phyloP scores from a whole-genome alignment of 2,797 vertebrate genomes.

The Falco cherrug region DNA sequence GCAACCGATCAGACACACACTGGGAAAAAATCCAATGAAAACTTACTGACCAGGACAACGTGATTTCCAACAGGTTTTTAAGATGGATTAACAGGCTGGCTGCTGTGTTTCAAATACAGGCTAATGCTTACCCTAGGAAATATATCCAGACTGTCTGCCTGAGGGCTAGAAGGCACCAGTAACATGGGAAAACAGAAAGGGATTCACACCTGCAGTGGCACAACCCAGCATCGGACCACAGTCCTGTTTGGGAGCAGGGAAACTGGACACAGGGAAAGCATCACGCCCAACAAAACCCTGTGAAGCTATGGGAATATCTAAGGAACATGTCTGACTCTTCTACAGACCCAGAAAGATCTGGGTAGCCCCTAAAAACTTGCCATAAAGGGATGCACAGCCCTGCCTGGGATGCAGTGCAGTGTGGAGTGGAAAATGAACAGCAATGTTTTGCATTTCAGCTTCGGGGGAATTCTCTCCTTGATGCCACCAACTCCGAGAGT shows the following conservation, averaged over 20 bases:
- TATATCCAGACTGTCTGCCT: background rate
- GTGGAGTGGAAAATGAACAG: background rate
- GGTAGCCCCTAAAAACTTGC: background rate
- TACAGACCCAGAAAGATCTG: background rate
- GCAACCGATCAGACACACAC: background rate
- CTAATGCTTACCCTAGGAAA: background rate
- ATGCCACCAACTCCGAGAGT: background rate
- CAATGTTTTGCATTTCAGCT: background rate
- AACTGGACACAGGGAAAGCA: background rate
- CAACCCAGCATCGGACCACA: background rate
- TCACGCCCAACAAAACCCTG: fast-evolving
- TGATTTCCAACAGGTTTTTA: background rate
- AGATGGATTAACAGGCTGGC: background rate
- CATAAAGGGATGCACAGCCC: background rate
- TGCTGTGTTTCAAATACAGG: background rate
- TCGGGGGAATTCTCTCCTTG: background rate
- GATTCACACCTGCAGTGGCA: background rate
- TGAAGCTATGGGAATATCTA: background rate
- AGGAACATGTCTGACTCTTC: background rate
- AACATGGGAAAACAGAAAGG: background rate
- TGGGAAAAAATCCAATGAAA: conserved; percentile 7
- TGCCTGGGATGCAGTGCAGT: background rate
- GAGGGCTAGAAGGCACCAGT: background rate
- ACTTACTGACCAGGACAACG: background rate
- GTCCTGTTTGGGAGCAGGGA: background rate